Evolutionary conservation across 1,140 invertebrate genomes (phyloP).

Genomic region (Apis florea): DNA sequence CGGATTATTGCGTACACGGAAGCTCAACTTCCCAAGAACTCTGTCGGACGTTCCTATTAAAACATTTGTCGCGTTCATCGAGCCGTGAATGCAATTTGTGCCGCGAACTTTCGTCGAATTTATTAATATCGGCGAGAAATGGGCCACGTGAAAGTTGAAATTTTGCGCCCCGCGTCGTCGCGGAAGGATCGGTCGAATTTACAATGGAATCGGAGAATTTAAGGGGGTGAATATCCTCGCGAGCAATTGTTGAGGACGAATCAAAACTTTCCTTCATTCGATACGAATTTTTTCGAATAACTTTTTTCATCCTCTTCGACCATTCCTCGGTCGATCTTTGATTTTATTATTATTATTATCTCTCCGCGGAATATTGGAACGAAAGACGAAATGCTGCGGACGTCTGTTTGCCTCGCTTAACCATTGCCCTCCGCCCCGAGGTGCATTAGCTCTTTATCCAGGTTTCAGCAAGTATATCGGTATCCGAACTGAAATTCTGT

Average conservation of each 20-base stretch:
- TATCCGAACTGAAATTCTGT: not conserved
- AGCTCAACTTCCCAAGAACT: not conserved
- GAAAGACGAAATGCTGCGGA: not conserved
- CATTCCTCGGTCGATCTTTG: no score
- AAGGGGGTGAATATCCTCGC: not conserved
- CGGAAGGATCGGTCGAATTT: not conserved
- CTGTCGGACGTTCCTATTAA: not conserved
- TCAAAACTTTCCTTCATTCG: not conserved
- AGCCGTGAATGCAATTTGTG: not conserved
- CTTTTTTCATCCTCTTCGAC: no score
- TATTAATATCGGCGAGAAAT: constrained; percentile 24
- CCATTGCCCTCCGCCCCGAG: not conserved
- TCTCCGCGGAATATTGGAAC: not conserved
- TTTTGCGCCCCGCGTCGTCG: not conserved
- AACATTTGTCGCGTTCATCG: constrained; percentile 19
- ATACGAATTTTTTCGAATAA: no score
- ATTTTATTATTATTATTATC: no score
- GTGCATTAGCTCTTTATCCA: not conserved
- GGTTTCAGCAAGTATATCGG: not conserved
- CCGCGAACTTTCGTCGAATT: constrained; percentile 19
- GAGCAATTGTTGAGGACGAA: not conserved
- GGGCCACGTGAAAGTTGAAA: not conserved
- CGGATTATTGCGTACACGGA: constrained; percentile 39
- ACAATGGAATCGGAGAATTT: not conserved
- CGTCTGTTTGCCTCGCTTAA: not conserved